Percentiles rank a stretch among this genome's conserved stretches.
Conservation (phyloP, 1,140 invertebrate species). For the Drosophila erecta region DNA sequence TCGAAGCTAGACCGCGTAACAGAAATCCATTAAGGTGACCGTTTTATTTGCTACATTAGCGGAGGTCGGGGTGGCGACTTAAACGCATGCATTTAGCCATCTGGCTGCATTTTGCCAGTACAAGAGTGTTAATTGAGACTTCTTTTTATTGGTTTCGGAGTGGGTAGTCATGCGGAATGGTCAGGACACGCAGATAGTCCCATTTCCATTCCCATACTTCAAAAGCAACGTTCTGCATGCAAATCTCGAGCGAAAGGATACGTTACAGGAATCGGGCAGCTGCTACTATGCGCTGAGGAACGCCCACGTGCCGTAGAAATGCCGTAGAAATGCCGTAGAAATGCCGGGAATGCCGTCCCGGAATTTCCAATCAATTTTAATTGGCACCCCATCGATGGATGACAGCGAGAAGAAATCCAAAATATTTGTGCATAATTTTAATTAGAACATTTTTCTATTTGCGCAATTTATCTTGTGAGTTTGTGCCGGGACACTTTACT, state of each 20-base stretch:
- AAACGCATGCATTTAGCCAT: conserved; percentile 80
- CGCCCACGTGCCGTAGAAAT: conserved; percentile 74
- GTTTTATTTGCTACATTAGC: conserved; percentile 78
- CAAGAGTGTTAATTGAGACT: conserved; percentile 76
- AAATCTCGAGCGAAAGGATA: conserved; percentile 52
- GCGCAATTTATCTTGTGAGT: conserved; percentile 75
- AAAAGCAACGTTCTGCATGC: conserved; percentile 42
- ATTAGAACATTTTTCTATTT: conserved; percentile 84
- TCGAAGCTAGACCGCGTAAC: conserved; percentile 79
- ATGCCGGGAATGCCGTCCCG: conserved; percentile 72
- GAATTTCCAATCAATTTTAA: conserved; percentile 84
- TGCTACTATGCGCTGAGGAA: conserved; percentile 18
- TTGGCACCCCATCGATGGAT: conserved; percentile 82
- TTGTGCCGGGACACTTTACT: conserved; percentile 7
- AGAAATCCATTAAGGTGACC: conserved; percentile 81
- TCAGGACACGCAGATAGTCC: conserved; percentile 25
- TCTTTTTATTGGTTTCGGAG: conserved; percentile 30
- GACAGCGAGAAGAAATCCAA: conserved; percentile 60
- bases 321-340: conserved; percentile 65
- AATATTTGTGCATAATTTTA: conserved; percentile 84
- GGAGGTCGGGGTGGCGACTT: conserved; percentile 64
- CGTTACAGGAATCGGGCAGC: conserved; percentile 25
- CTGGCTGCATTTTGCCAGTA: conserved; percentile 59
- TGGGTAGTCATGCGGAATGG: conserved; percentile 54
- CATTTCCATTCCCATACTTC: background rate